These are phyloP conservation scores for Drosophila sordidapex DNA, from an alignment of 2,888 invertebrate species.

Conservation along the genomic window DNA sequence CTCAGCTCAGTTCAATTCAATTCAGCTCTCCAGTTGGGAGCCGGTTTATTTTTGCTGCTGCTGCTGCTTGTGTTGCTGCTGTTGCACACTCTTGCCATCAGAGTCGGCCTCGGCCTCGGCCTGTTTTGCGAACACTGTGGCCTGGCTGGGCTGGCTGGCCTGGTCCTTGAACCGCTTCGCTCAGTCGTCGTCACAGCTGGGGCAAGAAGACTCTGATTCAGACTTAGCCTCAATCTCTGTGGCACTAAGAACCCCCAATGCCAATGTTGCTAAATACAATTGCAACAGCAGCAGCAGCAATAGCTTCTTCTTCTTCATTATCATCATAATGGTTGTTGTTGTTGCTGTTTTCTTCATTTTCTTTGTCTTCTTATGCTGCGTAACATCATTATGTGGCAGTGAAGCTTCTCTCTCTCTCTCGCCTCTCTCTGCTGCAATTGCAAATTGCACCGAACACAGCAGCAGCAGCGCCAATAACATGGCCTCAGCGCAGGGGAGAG, in stretches of 20 bases:
- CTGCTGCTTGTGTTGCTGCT: conserved; percentile 22
- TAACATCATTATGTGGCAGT: conserved; percentile 5
- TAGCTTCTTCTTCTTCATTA: conserved; percentile 16
- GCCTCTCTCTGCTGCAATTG: conserved; percentile 49
- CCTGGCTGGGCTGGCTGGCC: conserved; percentile 33
- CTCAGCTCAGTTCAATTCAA: conserved; percentile 15
- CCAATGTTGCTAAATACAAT: conserved; percentile 36
- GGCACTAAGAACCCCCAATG: conserved; percentile 31
- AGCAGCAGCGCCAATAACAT: conserved; percentile 15
- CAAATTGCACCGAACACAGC: conserved; percentile 59
- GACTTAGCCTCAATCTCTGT: conserved; percentile 18
- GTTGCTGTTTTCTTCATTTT: conserved; percentile 12
- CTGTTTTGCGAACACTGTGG: conserved; percentile 45
- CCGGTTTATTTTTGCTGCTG: conserved; percentile 55
- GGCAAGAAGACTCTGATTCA: conserved; percentile 7
- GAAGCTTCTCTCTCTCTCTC: conserved; percentile 35
- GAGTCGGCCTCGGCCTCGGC: conserved; percentile 43
- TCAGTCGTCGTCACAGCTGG: conserved; percentile 16
- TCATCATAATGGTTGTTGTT: conserved; percentile 4
- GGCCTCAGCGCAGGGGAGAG: conserved; percentile 40
- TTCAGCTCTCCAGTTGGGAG: conserved; percentile 33
- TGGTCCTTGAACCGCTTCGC: conserved; percentile 82
- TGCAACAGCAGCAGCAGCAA: conserved; percentile 23
- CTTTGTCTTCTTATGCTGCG: conserved; percentile 20
- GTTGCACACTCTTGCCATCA: neutral